phyloP scores from a whole-genome alignment of 2,113 vertebrate genomes.

The Leptosomus discolor region DNA sequence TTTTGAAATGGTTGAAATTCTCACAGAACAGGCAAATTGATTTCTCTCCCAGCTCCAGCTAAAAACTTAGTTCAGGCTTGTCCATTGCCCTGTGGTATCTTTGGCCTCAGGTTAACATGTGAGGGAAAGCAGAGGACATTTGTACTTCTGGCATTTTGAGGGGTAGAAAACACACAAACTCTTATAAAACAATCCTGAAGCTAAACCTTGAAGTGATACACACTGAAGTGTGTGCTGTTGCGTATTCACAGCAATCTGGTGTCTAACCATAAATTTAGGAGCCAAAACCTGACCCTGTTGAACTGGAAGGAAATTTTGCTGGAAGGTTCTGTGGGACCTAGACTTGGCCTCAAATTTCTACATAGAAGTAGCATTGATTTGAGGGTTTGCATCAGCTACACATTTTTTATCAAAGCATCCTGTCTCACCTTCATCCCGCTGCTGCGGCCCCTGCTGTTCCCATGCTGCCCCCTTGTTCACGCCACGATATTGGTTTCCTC shows the following conservation, averaged over 20 bases:
- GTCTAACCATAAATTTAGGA: not conserved
- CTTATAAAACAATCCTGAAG: not conserved
- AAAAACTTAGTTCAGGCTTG: not conserved
- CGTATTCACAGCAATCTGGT: not conserved
- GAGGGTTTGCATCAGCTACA: not conserved
- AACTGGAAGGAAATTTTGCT: not conserved
- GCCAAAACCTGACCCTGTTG: not conserved
- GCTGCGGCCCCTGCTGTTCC: conserved; percentile 3
- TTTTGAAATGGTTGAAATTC: not conserved
- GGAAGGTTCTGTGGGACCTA: not conserved
- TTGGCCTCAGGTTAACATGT: not conserved
- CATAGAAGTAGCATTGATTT: not conserved
- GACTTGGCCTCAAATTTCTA: not conserved
- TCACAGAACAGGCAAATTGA: not conserved
- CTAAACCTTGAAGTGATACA: not conserved
- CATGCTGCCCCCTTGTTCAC: not conserved
- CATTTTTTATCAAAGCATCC: not conserved
- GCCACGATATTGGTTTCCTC: not conserved
- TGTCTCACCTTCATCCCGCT: not conserved
- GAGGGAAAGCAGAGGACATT: not conserved
- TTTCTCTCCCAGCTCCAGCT: not conserved
- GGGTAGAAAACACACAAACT: not conserved
- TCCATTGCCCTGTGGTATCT: not conserved
- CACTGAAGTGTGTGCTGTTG: not conserved
- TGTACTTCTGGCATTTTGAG: not conserved